Percentiles rank a stretch among this genome's conserved stretches.
These are phyloP conservation scores for Isoperla grammatica DNA, from an alignment of 2,888 invertebrate species.

Conservation along the genomic window DNA sequence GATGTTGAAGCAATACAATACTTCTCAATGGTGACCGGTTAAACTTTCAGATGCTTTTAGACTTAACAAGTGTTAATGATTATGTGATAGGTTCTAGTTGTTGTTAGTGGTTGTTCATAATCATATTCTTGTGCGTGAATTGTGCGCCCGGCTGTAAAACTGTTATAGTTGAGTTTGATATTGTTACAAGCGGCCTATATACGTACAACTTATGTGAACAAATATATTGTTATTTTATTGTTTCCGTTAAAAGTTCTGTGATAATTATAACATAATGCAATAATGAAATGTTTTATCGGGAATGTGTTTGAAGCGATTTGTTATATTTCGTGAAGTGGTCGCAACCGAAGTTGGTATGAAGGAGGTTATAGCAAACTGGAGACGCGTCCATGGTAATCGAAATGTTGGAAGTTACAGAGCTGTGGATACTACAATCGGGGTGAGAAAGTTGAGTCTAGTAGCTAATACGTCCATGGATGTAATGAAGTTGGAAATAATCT, in stretches of 20 bases:
- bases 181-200: slow-evolving; percentile 26
- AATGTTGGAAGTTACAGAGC: too few species aligned
- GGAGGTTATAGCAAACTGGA: too few species aligned
- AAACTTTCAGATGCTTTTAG: slow-evolving; percentile 2
- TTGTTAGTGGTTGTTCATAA: slow-evolving; percentile 14
- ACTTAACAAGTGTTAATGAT: slow-evolving; percentile 1
- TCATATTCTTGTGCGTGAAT: slow-evolving; percentile 9
- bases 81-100: slow-evolving; percentile 16
- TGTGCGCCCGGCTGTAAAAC: slow-evolving; percentile 8
- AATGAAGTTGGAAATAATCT: too few species aligned
- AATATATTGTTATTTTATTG: slow-evolving; percentile 18
- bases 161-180: slow-evolving; percentile 15
- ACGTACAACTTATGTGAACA: slow-evolving; percentile 17
- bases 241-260: slow-evolving; percentile 28
- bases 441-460: too few species aligned
- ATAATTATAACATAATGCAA: slow-evolving; percentile 28
- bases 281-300: slow-evolving; percentile 24
- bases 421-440: too few species aligned
- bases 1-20: neutral
- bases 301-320: slow-evolving; percentile 17
- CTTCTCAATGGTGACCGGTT: neutral
- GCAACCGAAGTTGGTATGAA: too few species aligned
- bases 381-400: too few species aligned
- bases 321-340: slow-evolving; percentile 8
- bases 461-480: too few species aligned